These are phyloP conservation scores for Wasmannia auropunctata DNA, from an alignment of 1,140 invertebrate genomes.

Conservation along the genomic window DNA sequence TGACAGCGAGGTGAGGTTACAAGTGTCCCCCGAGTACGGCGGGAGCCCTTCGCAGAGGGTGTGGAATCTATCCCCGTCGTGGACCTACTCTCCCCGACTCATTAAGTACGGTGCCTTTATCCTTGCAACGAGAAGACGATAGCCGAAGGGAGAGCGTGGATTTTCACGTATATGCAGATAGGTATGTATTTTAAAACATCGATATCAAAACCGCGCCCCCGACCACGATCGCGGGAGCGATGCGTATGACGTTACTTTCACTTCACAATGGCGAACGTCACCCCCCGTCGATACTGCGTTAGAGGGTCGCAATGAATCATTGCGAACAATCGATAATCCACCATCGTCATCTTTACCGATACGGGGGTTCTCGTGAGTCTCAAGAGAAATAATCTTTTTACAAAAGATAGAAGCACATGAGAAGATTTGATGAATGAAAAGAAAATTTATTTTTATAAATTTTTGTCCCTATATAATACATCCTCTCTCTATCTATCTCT, in stretches of 20 bases:
- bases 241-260: slow-evolving; percentile 82
- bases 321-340: slow-evolving; percentile 75
- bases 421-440: neutral
- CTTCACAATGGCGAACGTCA: slow-evolving; percentile 77
- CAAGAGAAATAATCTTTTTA: slow-evolving; percentile 9
- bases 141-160: slow-evolving; percentile 53
- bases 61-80: slow-evolving; percentile 60
- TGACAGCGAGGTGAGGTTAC: slow-evolving; percentile 65
- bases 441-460: neutral
- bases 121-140: slow-evolving; percentile 49
- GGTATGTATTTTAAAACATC: slow-evolving; percentile 83
- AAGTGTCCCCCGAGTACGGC: slow-evolving; percentile 73
- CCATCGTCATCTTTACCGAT: slow-evolving; percentile 57
- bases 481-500: no score
- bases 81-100: slow-evolving; percentile 78
- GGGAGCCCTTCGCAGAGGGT: slow-evolving; percentile 40
- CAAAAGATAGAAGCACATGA: neutral
- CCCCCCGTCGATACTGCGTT: slow-evolving; percentile 70
- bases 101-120: slow-evolving; percentile 82
- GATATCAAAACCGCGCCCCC: slow-evolving; percentile 79
- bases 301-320: slow-evolving; percentile 79
- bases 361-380: neutral
- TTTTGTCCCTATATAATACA: neutral
- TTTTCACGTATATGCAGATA: slow-evolving; percentile 79
- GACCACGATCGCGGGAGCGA: slow-evolving; percentile 76